These are phyloP conservation scores for Tokudaia tokunoshimensis DNA, from an alignment of 2,797 vertebrate species.

Conservation along the genomic window DNA sequence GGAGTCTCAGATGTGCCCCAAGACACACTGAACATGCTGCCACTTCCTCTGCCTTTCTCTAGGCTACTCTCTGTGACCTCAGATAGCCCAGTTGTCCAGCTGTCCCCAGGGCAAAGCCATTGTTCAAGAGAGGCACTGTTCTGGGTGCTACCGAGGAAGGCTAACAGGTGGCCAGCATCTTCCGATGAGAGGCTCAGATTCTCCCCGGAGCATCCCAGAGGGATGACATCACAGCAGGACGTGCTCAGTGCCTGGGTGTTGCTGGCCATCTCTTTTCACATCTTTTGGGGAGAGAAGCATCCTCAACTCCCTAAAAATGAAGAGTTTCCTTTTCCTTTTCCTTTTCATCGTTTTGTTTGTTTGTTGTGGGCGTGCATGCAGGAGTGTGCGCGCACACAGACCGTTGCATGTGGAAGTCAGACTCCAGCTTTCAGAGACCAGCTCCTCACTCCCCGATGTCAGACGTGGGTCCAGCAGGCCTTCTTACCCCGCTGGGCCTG, in stretches of 20 bases:
- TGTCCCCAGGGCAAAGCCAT: neutral
- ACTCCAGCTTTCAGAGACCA: neutral
- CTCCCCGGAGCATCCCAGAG: neutral
- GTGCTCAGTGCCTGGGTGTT: neutral
- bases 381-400: neutral
- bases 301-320: neutral
- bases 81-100: neutral
- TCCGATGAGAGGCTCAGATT: neutral
- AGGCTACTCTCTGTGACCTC: neutral
- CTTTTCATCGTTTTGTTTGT: neutral
- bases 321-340: neutral
- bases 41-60: neutral
- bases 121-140: neutral
- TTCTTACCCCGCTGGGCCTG: neutral
- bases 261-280: neutral
- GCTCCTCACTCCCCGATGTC: neutral
- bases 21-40: neutral
- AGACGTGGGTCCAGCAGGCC: fast-evolving
- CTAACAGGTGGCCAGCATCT: neutral
- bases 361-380: neutral
- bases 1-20: neutral
- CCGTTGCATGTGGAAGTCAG: neutral
- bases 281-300: neutral
- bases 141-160: neutral
- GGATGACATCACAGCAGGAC: fast-evolving